Base-by-base conservation (phyloP, 2,113 vertebrate genomes). In the Oreocharis arfaki region DNA sequence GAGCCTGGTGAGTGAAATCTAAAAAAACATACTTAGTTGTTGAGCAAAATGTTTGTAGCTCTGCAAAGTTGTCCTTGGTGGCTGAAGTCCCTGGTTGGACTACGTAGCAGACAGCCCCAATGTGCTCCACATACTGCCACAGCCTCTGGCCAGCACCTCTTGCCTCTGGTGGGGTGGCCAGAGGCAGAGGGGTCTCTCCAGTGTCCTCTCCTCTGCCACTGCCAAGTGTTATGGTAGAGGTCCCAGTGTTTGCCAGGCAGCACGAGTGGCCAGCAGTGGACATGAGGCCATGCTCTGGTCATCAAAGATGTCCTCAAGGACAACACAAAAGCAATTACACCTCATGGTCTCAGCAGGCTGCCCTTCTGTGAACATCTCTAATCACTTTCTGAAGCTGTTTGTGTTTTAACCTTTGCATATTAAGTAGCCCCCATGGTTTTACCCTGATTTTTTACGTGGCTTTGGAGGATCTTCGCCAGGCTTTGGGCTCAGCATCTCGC, bases 281-380 rank as follows among this genome's bases (percentile, higher is more conserved):
- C 0, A 0, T 28, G n/a, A 50, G 49, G 27, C 35, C 0, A 0
- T 0, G 9, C 26, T 41, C 32, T 59, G 68, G 19, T 52, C 32
- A 19, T 44, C 57, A 55, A 42, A 82, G 30, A 22, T 17, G 24
- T n/a, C 47, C 52, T 83, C 37, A 19, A 56, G 19, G 49, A 39
- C 16, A n/a, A 2, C 76, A 52, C 3, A 1, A 59, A 86, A 37
- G 30, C 27, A 46, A 28, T 59, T 57, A 13, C 0, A 16, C 37
- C 42, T 30, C 32, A 1, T 33, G 44, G 20, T 59, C 26, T 53
- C 7, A 4, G 8, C 33, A 76, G 69, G 17, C 56, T 92, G 65
- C 16, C 32, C 13, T 46, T 28, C 33, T 7, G 2, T 35, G 49
- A 52, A 7, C 3, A 4, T 13, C 11, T 52, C 16, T 1, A 30